Percentiles rank a stretch among this genome's conserved stretches.
Conservation (phyloP, 2,113 vertebrate genomes). For the Steatornis caripensis region DNA sequence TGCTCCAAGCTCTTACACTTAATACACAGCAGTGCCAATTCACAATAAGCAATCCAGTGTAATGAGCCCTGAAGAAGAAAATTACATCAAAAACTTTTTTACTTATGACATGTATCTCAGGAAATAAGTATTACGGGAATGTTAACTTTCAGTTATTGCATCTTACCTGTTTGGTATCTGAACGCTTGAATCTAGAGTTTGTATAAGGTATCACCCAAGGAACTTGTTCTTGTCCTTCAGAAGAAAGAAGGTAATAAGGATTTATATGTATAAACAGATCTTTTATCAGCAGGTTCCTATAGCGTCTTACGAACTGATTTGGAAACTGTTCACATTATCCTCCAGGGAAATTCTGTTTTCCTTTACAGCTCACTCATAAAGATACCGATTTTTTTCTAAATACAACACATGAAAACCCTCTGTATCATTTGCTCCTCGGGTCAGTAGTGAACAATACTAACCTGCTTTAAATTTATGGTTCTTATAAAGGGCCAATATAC, state of each 20-base stretch:
- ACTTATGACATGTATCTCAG: not conserved
- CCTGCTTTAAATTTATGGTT: not conserved
- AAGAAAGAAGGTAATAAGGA: not conserved
- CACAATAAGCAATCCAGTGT: not conserved
- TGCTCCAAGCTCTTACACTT: not conserved
- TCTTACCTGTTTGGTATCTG: not conserved
- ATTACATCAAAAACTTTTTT: not conserved
- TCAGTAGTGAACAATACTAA: not conserved
- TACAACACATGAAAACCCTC: not conserved
- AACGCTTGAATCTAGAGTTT: not conserved
- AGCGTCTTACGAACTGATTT: not conserved
- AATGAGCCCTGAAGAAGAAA: not conserved
- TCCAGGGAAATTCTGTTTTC: not conserved
- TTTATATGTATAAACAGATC: not conserved
- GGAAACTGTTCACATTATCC: not conserved
- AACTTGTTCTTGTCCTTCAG: not conserved
- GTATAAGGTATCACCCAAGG: not conserved
- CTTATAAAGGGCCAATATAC: not conserved
- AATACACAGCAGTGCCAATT: not conserved
- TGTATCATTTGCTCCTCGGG: not conserved
- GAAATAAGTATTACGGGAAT: not conserved
- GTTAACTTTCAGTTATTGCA: not conserved
- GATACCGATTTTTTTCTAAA: not conserved
- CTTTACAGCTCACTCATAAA: not conserved
- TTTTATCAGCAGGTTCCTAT: not conserved